Evolutionary conservation across 2,888 invertebrate genomes (phyloP), one percentile per base, ranked within the genome.

Genomic region (Limnephilus lunatus): DNA sequence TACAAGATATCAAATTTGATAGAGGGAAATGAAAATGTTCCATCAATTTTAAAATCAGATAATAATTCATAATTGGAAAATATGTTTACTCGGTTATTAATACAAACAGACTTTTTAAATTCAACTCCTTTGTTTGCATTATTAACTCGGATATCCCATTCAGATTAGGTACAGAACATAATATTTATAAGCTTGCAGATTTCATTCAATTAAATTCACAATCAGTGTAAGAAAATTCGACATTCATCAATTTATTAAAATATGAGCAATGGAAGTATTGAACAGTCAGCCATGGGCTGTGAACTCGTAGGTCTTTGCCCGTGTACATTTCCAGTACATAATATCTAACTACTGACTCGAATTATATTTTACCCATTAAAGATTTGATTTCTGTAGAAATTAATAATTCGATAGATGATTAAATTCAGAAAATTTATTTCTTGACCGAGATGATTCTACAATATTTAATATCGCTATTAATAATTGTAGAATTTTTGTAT

Each of bases 401-500:
- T 25, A 25, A 68, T 68, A 68, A 68, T 68, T 68, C 68, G 68
- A 68, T 68, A 68, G n/a, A 7, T 68, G 68, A 68, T 68, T 68
- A 68, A 68, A 85, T 80, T 85, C 68, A n/a, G 80, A 85, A 39
- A 90, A 85, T 83, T 30, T 82, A 32, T 48, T 53, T 68, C 32
- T 83, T 90, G 90, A 90, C 83, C 32, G 15, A 83, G 85, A 85
- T 48, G 53, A 85, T 90, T 90, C 90, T 85, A 85, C 68, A 85
- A 85, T 48, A 68, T 68, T 83, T 90, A 90, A 90, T 90, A 85
- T 85, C 12, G 15, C 82, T 85, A 83, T 85, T 83, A 90, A 85
- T 85, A 85, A 68, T 85, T 90, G 90, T 90, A 32, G 90, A 90
- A 90, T 90, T 90, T 90, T 90, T 48, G 88, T 25, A 25, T 81